Conservation (phyloP, 2,113 vertebrate genomes). For the Microtus montanus region DNA sequence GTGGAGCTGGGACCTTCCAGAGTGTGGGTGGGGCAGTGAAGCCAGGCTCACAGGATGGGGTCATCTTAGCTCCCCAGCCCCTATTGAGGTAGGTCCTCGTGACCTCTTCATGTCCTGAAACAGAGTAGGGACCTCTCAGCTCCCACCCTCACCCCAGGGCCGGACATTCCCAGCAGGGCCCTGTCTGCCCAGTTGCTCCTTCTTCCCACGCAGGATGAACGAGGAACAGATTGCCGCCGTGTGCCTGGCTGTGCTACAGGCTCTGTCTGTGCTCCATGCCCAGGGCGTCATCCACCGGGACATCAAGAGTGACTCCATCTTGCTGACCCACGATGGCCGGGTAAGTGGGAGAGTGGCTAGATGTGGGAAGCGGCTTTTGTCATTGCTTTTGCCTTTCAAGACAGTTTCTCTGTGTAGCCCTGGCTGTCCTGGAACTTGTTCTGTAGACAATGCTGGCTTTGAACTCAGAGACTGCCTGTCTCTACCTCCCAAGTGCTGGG, state of each 20-base stretch:
- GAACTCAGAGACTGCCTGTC: neutral
- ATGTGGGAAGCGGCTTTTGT: neutral
- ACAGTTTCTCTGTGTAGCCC: neutral
- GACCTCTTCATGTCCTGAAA: neutral
- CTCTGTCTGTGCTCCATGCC: conserved; percentile 92
- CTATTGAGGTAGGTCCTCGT: no score
- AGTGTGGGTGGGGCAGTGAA: neutral
- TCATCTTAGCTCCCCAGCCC: no score
- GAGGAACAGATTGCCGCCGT: conserved; percentile 97
- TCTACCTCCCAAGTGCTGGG: neutral
- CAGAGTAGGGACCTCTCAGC: neutral
- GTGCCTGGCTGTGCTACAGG: conserved; percentile 94
- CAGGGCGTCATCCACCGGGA: conserved; percentile 98
- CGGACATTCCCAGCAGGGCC: accelerated
- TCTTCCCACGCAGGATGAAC: conserved; percentile 90
- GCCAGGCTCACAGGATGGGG: neutral
- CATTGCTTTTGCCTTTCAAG: neutral
- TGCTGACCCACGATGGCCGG: conserved; percentile 95
- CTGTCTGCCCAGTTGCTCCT: accelerated
- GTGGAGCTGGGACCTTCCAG: neutral
- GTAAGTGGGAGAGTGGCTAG: conserved; percentile 76
- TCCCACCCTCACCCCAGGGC: neutral
- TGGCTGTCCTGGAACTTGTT: neutral
- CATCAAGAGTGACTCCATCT: conserved; percentile 98
- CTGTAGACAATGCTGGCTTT: neutral